phyloP scores from a whole-genome alignment of 2,113 vertebrate genomes.

The Ptilorrhoa leucosticta region DNA sequence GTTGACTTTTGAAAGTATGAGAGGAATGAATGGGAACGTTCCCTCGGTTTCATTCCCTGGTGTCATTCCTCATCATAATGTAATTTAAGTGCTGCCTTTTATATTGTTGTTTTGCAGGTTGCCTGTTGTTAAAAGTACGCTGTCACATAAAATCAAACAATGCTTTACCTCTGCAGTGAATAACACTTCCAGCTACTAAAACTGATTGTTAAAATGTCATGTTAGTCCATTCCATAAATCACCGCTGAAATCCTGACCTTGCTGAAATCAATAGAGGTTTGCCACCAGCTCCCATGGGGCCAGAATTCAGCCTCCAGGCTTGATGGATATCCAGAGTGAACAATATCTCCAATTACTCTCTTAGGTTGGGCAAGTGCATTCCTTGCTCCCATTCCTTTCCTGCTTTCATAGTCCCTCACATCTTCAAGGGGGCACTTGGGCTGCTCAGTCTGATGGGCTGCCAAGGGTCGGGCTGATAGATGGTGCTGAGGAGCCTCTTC shows the following conservation, averaged over 20 bases:
- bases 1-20: background rate
- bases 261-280: conserved; percentile 52
- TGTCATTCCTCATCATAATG: conserved; percentile 35
- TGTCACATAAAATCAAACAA: conserved; percentile 66
- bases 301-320: conserved; percentile 41
- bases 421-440: conserved; percentile 31
- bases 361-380: conserved; percentile 42
- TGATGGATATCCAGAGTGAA: conserved; percentile 55
- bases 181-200: conserved; percentile 60
- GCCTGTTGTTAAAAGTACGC: conserved; percentile 51
- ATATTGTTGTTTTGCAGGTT: conserved; percentile 48
- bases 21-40: conserved; percentile 7
- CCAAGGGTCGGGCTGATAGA: background rate
- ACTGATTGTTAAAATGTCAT: conserved; percentile 58
- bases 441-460: background rate
- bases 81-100: conserved; percentile 25
- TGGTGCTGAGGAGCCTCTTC: conserved; percentile 22
- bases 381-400: conserved; percentile 1
- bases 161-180: conserved; percentile 54
- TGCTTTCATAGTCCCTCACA: conserved; percentile 11
- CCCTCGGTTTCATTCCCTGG: conserved; percentile 7
- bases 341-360: conserved; percentile 58
- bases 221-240: conserved; percentile 47
- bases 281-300: conserved; percentile 41
- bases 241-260: conserved; percentile 43